Base-by-base conservation (phyloP, 2,797 vertebrate genomes). In the Heliangelus exortis region DNA sequence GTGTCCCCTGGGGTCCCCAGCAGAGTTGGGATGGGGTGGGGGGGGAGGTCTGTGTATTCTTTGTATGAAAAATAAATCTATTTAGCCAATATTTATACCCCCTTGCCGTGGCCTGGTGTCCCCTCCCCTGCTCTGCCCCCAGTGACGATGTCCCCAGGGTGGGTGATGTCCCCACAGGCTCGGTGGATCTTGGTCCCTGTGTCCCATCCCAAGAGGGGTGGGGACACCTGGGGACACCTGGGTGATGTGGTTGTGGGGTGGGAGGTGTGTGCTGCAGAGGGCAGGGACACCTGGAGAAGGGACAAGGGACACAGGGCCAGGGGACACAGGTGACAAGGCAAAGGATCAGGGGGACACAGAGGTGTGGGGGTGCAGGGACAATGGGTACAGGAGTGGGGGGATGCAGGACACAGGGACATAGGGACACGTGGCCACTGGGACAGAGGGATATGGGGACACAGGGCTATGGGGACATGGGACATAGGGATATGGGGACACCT, bases 61-160 rank as follows among this genome's bases (percentile, higher is more conserved):
- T 97, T 97, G 95, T 97, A 97, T 96, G 95, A 96, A 97, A 36
- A 97, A 97, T 96, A 97, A 97, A 97, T 97, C 93, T 97, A 97
- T 97, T 97, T 97, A 97, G 96, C 96, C 96, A 97, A 84, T 96
- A 96, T 97, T 97, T 96, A 95, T 96, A 93, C 62, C 54, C 65
- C 2, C 4, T 13, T 10, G 34, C 54, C 6, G 2, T 54, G n/a
- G 10, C 29, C 61, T 91, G 20, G 15, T 83, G 50, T 47, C 58
- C 21, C 26, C 15, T 48, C 47, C 18, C 3, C 7, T 3, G n/a
- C 69, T 68, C 21, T 54, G 48, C 7, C 39, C 39, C 39, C 39
- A 39, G 39, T 39, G 36, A 4, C 13, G 15, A 47, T 47, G 54
- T 59, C 43, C 43, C 25, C 54, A 25, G 9, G 39, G 20, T 23